Evolutionary conservation across 1,140 invertebrate species (phyloP).

Genomic region (Theocolax elegans): DNA sequence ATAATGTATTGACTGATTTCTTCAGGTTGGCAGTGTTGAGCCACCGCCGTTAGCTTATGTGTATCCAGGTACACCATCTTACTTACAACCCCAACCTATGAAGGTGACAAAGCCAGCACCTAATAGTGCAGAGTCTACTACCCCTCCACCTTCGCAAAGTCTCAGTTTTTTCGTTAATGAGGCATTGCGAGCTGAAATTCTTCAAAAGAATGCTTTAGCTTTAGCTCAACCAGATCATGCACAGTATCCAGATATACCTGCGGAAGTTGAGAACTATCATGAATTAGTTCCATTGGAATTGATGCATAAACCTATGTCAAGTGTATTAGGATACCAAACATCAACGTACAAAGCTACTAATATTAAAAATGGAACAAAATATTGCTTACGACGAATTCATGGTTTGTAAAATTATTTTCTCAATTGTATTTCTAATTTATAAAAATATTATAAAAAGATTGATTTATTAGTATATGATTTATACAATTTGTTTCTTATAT

Average conservation of each 20-base stretch:
- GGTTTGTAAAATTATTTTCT: conserved; percentile 66
- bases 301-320: conserved; percentile 71
- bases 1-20: background rate
- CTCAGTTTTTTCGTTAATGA: conserved; percentile 80
- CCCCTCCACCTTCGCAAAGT: conserved; percentile 61
- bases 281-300: conserved; percentile 87
- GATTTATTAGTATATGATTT: no score
- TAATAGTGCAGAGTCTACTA: conserved; percentile 64
- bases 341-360: conserved; percentile 94
- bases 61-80: conserved; percentile 77
- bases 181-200: conserved; percentile 79
- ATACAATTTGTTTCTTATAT: no score
- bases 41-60: conserved; percentile 65
- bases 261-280: conserved; percentile 89
- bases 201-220: conserved; percentile 80
- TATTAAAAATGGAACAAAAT: conserved; percentile 86
- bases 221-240: conserved; percentile 77
- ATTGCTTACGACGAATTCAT: conserved; percentile 90
- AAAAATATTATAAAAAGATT: background rate
- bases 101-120: conserved; percentile 62
- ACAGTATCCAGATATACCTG: conserved; percentile 81
- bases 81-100: conserved; percentile 67
- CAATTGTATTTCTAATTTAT: background rate
- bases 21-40: conserved; percentile 54
- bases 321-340: conserved; percentile 79